Evolutionary conservation across 1,140 invertebrate genomes (phyloP), one percentile per base, ranked within the genome.

Genomic region (Macrobrachium rosenbergii): DNA sequence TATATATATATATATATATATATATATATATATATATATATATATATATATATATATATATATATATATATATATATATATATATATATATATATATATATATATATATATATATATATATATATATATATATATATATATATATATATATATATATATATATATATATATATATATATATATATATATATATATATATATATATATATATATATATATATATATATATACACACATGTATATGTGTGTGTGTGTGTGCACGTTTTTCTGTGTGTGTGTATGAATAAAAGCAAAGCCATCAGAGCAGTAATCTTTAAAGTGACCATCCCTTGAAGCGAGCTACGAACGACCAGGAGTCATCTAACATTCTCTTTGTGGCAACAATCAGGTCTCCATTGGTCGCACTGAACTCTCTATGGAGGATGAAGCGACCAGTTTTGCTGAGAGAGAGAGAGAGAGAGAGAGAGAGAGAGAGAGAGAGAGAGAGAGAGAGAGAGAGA

Each of bases 61-160:
- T n/a, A 28, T 72, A 72, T 72, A 72, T 72, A 28, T 72, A 23
- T n/a, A 69, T 69, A 69, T 69, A 69, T 69, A 69, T 23, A 21
- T 69, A 69, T 69, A 21, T 21, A 21, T 21, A 14, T 69, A 69
- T 69, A 2, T 69, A 69, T 72, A 28, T 72, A 72, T 10, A 72
- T 28, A 72, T 72, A 6, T 28, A 28, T 28, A 72, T 72, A 72
- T 23, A 72, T 6, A 72, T 72, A 72, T 23, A 72, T 28, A 17
- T 23, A 72, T 72, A 14, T 72, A 6, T 72, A 0, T 21, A 72
- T 72, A 8, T 72, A n/a, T n/a, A 37, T 72, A 5, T 72, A 72
- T n/a, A 16, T 16, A 67, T 67, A 67, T 67, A 28, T 67, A 67
- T 67, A n/a, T 67, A n/a, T 67, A n/a, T 67, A n/a, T 67, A 5